Evolutionary conservation across 2,888 invertebrate genomes (phyloP).

Genomic region (Lymantria dispar): DNA sequence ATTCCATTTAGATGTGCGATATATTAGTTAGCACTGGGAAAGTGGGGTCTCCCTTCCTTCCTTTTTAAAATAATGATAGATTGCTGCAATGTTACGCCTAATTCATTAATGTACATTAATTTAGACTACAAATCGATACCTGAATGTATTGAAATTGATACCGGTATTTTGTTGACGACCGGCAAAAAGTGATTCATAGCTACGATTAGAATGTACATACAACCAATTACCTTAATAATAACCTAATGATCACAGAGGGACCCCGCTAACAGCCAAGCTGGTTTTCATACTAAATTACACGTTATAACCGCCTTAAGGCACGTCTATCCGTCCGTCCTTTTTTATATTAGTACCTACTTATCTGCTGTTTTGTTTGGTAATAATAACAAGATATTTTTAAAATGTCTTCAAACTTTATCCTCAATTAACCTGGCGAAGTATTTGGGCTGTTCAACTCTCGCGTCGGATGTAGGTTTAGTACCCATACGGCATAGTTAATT

Average conservation of each 20-base stretch:
- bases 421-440: too few species aligned
- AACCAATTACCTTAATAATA: slow-evolving; percentile 36
- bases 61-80: too few species aligned
- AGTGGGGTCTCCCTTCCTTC: too few species aligned
- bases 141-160: not conserved
- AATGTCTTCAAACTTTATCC: too few species aligned
- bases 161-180: slow-evolving; percentile 7
- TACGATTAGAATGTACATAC: slow-evolving; percentile 25
- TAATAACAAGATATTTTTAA: slow-evolving; percentile 21
- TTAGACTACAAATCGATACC: not conserved
- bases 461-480: too few species aligned
- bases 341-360: slow-evolving; percentile 40
- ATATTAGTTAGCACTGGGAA: too few species aligned
- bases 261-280: slow-evolving; percentile 24
- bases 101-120: too few species aligned
- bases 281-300: slow-evolving; percentile 38
- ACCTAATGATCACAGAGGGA: slow-evolving; percentile 37
- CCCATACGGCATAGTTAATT: too few species aligned
- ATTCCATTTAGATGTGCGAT: too few species aligned
- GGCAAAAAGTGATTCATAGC: slow-evolving; percentile 24
- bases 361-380: slow-evolving; percentile 15
- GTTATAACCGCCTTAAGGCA: slow-evolving; percentile 29
- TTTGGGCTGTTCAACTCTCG: too few species aligned
- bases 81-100: too few species aligned
- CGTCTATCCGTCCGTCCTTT: slow-evolving; percentile 25